Evolutionary conservation across 2,888 invertebrate species (phyloP).

Genomic region (Caenorhabditis wallacei): DNA sequence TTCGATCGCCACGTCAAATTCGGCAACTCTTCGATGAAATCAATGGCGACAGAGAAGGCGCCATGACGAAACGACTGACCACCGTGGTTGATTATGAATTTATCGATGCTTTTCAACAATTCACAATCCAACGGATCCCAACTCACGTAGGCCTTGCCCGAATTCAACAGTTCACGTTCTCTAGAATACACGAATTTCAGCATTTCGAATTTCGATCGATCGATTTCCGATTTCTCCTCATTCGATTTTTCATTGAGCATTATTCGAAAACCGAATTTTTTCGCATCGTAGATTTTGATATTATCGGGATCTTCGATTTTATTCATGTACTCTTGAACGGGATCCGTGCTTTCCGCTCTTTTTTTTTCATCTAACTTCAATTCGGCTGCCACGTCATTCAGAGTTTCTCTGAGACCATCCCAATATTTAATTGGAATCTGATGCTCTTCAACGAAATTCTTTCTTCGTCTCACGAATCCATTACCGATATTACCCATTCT

Average conservation of each 20-base stretch:
- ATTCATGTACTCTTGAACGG: not conserved
- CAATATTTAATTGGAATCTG: not conserved
- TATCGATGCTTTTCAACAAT: not conserved
- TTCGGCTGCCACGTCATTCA: not conserved
- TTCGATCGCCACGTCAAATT: conserved; percentile 3
- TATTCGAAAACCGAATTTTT: conserved; percentile 17
- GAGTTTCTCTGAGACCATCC: not conserved
- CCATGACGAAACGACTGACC: not conserved
- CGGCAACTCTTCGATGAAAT: conserved; percentile 35
- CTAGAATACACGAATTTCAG: conserved; percentile 28
- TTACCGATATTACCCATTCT: too few relatives aligned
- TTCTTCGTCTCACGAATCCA: too few relatives aligned
- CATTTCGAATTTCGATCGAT: conserved; percentile 21
- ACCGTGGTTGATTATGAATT: not conserved
- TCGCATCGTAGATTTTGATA: not conserved
- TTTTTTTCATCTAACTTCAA: not conserved
- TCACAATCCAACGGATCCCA: not conserved
- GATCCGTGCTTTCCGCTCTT: not conserved
- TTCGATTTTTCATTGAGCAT: not conserved
- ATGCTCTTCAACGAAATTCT: not conserved
- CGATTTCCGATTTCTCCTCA: not conserved
- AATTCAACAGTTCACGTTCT: not conserved
- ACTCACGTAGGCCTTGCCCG: not conserved
- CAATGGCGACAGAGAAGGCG: conserved; percentile 16
- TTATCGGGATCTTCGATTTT: not conserved